Evolutionary conservation across 2,888 invertebrate genomes (phyloP), one percentile per base, ranked within the genome.

Genomic region (Leptura quadrifasciata): DNA sequence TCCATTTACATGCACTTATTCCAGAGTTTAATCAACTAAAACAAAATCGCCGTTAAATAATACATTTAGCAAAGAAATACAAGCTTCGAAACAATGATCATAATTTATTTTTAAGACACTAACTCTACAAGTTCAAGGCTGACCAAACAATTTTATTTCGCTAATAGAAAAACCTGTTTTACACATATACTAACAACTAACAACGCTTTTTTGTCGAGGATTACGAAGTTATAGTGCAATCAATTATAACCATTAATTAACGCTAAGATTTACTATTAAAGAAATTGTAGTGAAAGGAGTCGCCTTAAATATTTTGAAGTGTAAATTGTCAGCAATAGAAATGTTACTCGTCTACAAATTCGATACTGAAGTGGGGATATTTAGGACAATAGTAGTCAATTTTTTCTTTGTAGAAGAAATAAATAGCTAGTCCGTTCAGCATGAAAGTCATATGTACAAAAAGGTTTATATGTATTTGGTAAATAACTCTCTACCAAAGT

Each of bases 161-260:
- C 69, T 69, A 69, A 69, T 69, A 69, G 69, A 69, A 69, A 69
- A 69, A 69, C 69, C 69, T 58, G 69, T 69, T 69, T 6, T 58
- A 31, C 20, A 57, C 58, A 24, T 57, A 57, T 20, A 52, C 35
- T 52, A 9, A 24, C n/a, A 17, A 24, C 54, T 39, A 24, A 24
- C n/a, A 17, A n/a, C 55, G 18, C 21, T n/a, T 18, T 57, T 35
- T 35, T 58, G 10, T 35, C 12, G 58, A 27, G 24, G 21, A 69
- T 69, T 55, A 57, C 58, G 69, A 55, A 57, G 54, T 67, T 10
- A 12, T 54, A 55, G 27, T 39, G 39, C 24, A 35, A 69, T 69
- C 69, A 69, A 69, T 69, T 69, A 58, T 8, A 31, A 4, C 6
- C n/a, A 58, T 17, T 35, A 39, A 35, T 21, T 18, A 58, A 58